A percentile compares a stretch with the other conserved stretches of the same genome.
Conservation (phyloP, 1,140 invertebrate genomes). For the Harlomillsia oculata region DNA sequence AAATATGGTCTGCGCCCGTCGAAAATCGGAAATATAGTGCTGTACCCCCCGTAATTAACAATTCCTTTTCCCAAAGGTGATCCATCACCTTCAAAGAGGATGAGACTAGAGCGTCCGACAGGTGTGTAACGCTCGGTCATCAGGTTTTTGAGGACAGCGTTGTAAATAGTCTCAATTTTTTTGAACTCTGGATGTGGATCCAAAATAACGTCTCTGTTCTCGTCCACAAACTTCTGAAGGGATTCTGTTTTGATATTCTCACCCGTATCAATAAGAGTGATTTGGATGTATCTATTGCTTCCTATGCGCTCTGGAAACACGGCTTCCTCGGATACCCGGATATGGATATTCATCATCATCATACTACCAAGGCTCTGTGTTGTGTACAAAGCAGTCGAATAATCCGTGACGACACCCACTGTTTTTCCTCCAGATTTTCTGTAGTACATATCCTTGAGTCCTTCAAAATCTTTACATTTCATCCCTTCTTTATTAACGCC, state of each 20-base stretch:
- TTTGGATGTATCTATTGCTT: neutral
- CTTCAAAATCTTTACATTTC: too few relatives aligned
- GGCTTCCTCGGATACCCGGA: too few relatives aligned
- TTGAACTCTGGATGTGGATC: neutral
- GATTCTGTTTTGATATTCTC: neutral
- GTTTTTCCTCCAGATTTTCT: neutral
- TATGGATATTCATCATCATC: neutral
- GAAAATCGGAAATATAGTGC: neutral
- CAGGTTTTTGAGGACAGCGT: constrained; percentile 1
- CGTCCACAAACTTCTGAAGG: neutral
- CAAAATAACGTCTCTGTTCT: neutral
- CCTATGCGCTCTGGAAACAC: neutral
- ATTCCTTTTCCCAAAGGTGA: neutral
- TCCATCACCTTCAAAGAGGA: neutral
- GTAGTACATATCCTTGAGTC: too few relatives aligned
- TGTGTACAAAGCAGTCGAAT: neutral
- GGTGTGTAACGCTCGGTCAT: constrained; percentile 6
- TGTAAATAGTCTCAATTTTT: neutral
- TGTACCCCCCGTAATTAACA: constrained; percentile 9
- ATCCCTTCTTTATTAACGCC: neutral
- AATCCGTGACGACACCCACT: neutral
- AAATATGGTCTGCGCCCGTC: constrained; percentile 15
- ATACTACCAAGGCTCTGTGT: neutral
- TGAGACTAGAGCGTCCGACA: neutral
- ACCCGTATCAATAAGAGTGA: neutral